phyloP scores from a whole-genome alignment of 2,797 vertebrate species.

The Danio kyathit region DNA sequence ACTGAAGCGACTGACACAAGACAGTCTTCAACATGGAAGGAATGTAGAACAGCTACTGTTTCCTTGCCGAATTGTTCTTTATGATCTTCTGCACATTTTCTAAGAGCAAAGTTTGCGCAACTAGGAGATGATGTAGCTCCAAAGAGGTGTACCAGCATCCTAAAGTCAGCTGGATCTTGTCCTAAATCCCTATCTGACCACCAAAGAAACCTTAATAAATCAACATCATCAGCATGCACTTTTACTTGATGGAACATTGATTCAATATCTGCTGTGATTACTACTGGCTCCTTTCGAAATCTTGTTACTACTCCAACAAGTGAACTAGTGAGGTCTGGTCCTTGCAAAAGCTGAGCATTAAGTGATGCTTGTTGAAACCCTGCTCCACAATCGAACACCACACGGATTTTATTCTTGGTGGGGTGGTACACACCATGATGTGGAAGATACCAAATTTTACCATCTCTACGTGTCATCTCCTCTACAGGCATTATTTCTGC shows the following conservation, averaged over 20 bases:
- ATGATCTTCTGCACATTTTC: constrained; percentile 34
- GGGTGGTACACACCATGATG: constrained; percentile 22
- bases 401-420: not conserved
- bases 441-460: constrained; percentile 38
- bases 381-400: constrained; percentile 30
- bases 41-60: too few relatives aligned
- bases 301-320: constrained; percentile 40
- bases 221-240: not conserved
- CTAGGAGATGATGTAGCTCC: constrained; percentile 6
- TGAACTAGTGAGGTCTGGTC: constrained; percentile 22
- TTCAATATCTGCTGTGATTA: constrained; percentile 36
- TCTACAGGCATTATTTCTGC: constrained; percentile 3
- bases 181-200: too few relatives aligned
- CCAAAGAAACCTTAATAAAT: constrained; percentile 12
- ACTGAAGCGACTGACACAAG: too few relatives aligned
- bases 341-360: constrained; percentile 34
- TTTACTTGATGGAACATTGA: constrained; percentile 41
- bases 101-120: constrained; percentile 28
- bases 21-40: too few relatives aligned
- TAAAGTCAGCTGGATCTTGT: constrained; percentile 17
- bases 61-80: not conserved
- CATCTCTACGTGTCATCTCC: constrained; percentile 3
- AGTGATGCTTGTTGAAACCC: constrained; percentile 21
- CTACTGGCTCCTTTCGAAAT: not conserved
- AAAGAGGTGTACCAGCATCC: constrained; percentile 37